phyloP scores from a whole-genome alignment of 2,113 vertebrate species.

The Tragelaphus buxtoni region DNA sequence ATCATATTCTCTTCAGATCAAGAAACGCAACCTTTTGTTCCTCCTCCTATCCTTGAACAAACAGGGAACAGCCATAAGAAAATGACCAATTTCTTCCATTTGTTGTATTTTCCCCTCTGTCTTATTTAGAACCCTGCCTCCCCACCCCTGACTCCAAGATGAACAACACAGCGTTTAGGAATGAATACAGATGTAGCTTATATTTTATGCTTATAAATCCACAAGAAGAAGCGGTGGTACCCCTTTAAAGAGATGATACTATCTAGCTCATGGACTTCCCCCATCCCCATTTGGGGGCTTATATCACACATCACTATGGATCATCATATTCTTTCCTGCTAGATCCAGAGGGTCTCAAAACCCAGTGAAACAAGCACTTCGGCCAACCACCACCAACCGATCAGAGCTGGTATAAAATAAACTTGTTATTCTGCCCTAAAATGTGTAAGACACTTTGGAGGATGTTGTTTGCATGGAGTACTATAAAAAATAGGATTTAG shows the following conservation, averaged over 20 bases:
- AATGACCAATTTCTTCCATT: background rate
- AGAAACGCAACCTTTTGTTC: background rate
- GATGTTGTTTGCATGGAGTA: background rate
- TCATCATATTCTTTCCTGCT: background rate
- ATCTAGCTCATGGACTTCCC: background rate
- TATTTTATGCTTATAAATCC: background rate
- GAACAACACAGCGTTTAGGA: background rate
- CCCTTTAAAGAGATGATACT: background rate
- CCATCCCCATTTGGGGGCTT: too few species aligned
- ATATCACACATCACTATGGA: too few species aligned
- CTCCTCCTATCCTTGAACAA: background rate
- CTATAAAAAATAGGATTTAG: background rate
- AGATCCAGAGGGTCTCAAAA: background rate
- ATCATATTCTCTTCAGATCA: background rate
- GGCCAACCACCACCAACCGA: background rate
- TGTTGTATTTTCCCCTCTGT: background rate
- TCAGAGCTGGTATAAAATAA: background rate
- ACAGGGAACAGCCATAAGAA: background rate
- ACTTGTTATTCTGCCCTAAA: background rate
- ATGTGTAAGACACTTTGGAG: background rate
- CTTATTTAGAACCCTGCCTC: background rate
- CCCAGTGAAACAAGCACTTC: background rate
- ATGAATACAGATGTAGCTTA: background rate
- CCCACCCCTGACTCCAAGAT: background rate
- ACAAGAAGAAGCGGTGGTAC: background rate